Evolutionary conservation across 2,888 invertebrate species (phyloP), one percentile per base, ranked within the genome.

Genomic region (Gymnocheta viridis): DNA sequence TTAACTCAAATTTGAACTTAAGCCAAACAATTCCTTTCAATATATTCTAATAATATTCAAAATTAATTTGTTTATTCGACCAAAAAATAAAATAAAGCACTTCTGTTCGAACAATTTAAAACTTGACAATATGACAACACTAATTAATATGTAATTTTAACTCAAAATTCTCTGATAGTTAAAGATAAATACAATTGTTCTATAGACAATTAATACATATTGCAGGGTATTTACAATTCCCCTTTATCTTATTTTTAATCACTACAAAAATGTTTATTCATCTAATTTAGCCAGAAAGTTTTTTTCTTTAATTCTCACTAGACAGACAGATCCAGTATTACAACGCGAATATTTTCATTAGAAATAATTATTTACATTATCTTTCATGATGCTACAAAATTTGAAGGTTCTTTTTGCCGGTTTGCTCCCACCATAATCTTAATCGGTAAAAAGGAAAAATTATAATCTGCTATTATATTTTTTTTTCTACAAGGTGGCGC

Each of bases 351-450:
- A 4, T 27, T 3, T 47, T 67, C 51, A 35, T 47, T 69, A 62
- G 38, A 49, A 67, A 64, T 60, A 64, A 67, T 69, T 82, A 70
- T 77, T 72, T 67, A 51, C 19, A 73, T 69, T 72, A 66, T 77
- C 27, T 70, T 58, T 27, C 69, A 76, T 74, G 32, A 38, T 22
- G 12, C 35, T 56, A 60, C n/a, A 32, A 44, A 58, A 72, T 44
- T 54, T 64, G 47, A 29, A 44, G 56, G 62, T 77, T 77, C 32
- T 70, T 77, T 82, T 82, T 73, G 27, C 6, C 22, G 22, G 62
- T 76, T 49, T 54, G 22, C 69, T 70, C 74, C 79, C 70, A 82
- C 67, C 44, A 64, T 62, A 29, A 35, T 35, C 7, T n/a, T 35
- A 32, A 19, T 32, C 17, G 4, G 4, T 7, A 17, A 7, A 17